Percentiles rank a stretch among this genome's conserved stretches.
phyloP scores from a whole-genome alignment of 2,797 vertebrate genomes.

The Acipenser ruthenus region DNA sequence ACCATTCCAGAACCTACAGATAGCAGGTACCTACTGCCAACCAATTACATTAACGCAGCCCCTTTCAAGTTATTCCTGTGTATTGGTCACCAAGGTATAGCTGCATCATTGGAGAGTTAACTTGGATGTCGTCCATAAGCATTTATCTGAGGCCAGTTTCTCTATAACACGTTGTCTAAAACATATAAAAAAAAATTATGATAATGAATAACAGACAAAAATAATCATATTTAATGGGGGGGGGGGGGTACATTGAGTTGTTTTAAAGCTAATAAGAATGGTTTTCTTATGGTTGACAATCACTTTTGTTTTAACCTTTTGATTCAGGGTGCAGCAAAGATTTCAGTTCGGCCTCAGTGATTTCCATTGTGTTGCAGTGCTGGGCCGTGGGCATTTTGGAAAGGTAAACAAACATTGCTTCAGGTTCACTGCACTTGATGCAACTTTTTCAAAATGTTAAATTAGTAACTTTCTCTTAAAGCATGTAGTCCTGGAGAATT shows the following conservation, averaged over 20 bases:
- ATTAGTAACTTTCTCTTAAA: neutral
- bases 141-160: too few species aligned
- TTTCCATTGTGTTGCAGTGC: conserved; percentile 93
- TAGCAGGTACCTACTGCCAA: conserved; percentile 57
- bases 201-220: too few species aligned
- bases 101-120: too few species aligned
- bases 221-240: too few species aligned
- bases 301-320: neutral
- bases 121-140: too few species aligned
- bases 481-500: neutral
- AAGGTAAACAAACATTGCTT: conserved; percentile 59
- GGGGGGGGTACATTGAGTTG: too few species aligned
- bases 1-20: conserved; percentile 62
- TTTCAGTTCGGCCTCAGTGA: conserved; percentile 87
- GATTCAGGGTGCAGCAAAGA: conserved; percentile 76
- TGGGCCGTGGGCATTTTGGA: conserved; percentile 96
- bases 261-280: too few species aligned
- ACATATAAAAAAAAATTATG: too few species aligned
- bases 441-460: neutral
- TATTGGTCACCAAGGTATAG: too few species aligned
- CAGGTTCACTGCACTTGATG: neutral
- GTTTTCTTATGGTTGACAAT: neutral
- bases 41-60: neutral
- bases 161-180: too few species aligned
- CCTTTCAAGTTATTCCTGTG: too few species aligned